Evolutionary conservation across 2,888 invertebrate genomes (phyloP).

Genomic region (Drymonia ruficornis): DNA sequence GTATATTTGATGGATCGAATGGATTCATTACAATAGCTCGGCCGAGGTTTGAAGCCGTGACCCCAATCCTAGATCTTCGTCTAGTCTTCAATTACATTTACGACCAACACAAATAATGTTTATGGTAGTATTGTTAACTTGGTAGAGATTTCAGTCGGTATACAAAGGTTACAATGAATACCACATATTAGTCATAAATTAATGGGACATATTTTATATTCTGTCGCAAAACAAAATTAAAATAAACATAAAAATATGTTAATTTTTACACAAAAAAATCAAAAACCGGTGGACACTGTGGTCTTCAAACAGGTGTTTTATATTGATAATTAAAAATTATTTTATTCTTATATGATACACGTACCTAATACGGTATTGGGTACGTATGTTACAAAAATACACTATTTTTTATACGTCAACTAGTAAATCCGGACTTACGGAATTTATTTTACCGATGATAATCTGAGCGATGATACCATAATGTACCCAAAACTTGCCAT

Average conservation of each 20-base stretch:
- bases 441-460: neutral
- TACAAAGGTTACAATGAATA: neutral
- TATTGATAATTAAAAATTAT: too few relatives aligned
- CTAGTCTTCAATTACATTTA: neutral
- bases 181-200: neutral
- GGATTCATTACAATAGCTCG: too few relatives aligned
- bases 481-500: neutral
- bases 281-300: neutral
- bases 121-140: neutral
- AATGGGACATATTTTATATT: neutral
- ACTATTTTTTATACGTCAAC: neutral
- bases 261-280: neutral
- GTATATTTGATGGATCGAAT: too few relatives aligned
- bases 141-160: neutral
- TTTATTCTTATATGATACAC: too few relatives aligned
- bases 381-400: too few relatives aligned
- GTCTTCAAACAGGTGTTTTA: neutral
- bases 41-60: neutral
- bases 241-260: neutral
- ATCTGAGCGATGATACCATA: neutral
- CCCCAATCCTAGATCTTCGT: slow-evolving; percentile 3
- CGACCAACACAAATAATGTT: slow-evolving; percentile 4
- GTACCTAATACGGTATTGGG: too few relatives aligned
- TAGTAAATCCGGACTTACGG: slow-evolving; percentile 1
- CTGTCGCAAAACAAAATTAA: neutral